Conservation (phyloP, 2,888 invertebrate genomes). For the Phyto melanocephala region DNA sequence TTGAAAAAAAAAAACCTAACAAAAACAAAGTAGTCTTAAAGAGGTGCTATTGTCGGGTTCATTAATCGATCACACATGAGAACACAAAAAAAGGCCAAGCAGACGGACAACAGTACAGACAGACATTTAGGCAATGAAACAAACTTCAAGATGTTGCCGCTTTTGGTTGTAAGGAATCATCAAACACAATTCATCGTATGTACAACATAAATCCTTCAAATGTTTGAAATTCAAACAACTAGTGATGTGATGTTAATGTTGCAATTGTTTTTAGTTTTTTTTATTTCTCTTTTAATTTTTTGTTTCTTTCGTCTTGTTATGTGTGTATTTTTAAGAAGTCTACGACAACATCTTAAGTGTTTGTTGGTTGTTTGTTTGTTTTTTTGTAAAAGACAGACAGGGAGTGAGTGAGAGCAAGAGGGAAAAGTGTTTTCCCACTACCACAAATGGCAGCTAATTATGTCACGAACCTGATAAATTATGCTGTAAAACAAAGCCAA, state of each 20-base stretch:
- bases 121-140: neutral
- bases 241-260: slow-evolving; percentile 58
- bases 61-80: slow-evolving; percentile 64
- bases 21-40: slow-evolving; percentile 26
- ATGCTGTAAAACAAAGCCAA: slow-evolving; percentile 70
- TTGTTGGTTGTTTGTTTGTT: slow-evolving; percentile 23
- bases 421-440: slow-evolving; percentile 71
- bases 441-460: slow-evolving; percentile 77
- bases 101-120: neutral
- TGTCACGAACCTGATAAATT: slow-evolving; percentile 76
- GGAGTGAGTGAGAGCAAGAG: neutral
- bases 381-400: neutral
- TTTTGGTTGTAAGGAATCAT: slow-evolving; percentile 63
- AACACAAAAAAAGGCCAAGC: neutral
- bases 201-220: slow-evolving; percentile 65
- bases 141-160: slow-evolving; percentile 61
- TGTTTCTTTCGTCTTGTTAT: neutral
- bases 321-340: slow-evolving; percentile 31
- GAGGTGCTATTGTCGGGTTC: slow-evolving; percentile 63
- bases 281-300: neutral
- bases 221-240: slow-evolving; percentile 64
- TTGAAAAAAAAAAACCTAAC: neutral
- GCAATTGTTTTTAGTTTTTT: slow-evolving; percentile 39
- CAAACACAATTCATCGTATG: slow-evolving; percentile 65
- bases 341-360: slow-evolving; percentile 9